Conservation (phyloP, 1,140 invertebrate species). For the Neelides sp. region DNA sequence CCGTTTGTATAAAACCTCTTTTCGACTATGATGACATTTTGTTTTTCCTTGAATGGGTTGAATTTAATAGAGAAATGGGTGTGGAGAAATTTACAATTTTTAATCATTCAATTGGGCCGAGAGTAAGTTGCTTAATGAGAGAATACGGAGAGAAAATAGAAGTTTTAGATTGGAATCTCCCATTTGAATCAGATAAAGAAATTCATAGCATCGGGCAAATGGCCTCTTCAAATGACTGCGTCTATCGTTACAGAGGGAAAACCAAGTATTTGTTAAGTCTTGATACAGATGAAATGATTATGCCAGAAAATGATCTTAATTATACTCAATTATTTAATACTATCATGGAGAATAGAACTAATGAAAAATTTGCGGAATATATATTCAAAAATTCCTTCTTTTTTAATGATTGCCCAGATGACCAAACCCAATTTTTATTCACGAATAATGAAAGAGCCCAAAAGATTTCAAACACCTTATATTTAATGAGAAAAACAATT, state of each 20-base stretch:
- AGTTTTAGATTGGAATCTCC: neutral
- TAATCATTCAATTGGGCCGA: neutral
- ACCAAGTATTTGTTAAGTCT: neutral
- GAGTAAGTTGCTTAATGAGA: neutral
- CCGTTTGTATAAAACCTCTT: neutral
- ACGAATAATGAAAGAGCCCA: too few relatives aligned
- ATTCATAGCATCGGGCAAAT: neutral
- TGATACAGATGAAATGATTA: neutral
- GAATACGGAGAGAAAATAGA: neutral
- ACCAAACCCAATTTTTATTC: too few relatives aligned
- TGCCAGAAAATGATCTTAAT: neutral
- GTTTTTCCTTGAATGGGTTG: constrained; percentile 2
- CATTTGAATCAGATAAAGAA: neutral
- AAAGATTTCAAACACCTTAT: too few relatives aligned
- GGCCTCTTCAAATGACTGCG: neutral
- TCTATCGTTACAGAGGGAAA: neutral
- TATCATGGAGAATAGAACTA: neutral
- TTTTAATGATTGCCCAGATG: too few relatives aligned
- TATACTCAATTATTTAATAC: neutral
- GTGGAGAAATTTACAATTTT: constrained; percentile 5
- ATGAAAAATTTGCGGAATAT: neutral
- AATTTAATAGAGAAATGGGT: constrained; percentile 4
- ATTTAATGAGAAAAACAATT: too few relatives aligned
- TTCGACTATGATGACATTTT: neutral
- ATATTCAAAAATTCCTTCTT: neutral